These are phyloP conservation scores for Salticus scenicus DNA, from an alignment of 2,888 invertebrate genomes.

Conservation along the genomic window DNA sequence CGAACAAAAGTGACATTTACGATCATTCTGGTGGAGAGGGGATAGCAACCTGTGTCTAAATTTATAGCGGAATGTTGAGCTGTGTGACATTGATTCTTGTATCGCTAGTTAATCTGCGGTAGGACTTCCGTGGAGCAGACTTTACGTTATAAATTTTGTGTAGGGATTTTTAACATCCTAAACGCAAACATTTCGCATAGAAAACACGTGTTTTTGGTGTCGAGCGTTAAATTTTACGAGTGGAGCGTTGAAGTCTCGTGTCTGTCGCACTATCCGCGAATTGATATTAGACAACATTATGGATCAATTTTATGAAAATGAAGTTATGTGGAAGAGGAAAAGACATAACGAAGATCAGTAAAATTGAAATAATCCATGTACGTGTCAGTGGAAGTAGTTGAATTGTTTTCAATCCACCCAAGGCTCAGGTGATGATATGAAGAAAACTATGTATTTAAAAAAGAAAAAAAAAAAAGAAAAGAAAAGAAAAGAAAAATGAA, in stretches of 20 bases:
- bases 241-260: neutral
- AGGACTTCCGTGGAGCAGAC: neutral
- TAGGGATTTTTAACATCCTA: neutral
- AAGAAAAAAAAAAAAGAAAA: too few species aligned
- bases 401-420: too few species aligned
- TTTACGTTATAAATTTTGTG: neutral
- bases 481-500: too few species aligned
- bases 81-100: constrained; percentile 1
- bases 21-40: constrained; percentile 17
- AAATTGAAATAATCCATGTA: too few species aligned
- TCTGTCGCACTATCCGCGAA: neutral
- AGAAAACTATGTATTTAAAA: too few species aligned
- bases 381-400: too few species aligned
- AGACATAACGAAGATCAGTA: too few species aligned
- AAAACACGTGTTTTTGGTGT: constrained; percentile 9
- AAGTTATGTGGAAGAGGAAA: too few species aligned
- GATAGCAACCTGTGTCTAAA: neutral
- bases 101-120: neutral
- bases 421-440: too few species aligned
- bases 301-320: too few species aligned
- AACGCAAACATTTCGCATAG: neutral
- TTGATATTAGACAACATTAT: neutral
- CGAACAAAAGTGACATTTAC: constrained; percentile 47
- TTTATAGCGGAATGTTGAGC: neutral
- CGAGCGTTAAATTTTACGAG: neutral